phyloP scores from a whole-genome alignment of 2,797 vertebrate genomes.

The Halcyon leucocephala region DNA sequence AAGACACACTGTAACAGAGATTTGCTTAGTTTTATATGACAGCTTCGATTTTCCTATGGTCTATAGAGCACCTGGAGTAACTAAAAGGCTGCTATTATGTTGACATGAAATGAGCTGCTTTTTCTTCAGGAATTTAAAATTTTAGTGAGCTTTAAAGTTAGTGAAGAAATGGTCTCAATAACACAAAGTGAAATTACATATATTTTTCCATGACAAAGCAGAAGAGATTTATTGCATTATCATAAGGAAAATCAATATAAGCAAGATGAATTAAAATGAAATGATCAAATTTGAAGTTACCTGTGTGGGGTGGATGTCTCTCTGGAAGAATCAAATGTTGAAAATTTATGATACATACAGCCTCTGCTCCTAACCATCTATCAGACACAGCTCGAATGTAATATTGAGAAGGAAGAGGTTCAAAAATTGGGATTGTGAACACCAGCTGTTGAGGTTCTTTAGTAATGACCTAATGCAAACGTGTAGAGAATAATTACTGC shows the following conservation, averaged over 20 bases:
- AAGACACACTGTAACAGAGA: not conserved
- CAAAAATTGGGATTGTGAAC: constrained; percentile 98
- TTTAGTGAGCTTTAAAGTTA: not conserved
- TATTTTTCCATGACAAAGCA: not conserved
- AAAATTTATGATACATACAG: constrained; percentile 96
- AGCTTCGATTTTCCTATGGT: not conserved
- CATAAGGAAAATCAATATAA: not conserved
- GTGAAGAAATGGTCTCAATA: not conserved
- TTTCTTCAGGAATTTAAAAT: not conserved
- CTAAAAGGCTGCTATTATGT: not conserved
- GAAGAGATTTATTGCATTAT: not conserved
- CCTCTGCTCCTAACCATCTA: constrained; percentile 95
- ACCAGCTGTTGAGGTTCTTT: constrained; percentile 91
- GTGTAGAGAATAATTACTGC: constrained; percentile 9
- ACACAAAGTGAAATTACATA: not conserved
- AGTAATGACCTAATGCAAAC: constrained; percentile 85
- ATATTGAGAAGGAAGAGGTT: constrained; percentile 96
- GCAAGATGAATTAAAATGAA: not conserved
- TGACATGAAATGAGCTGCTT: not conserved
- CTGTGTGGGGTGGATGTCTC: constrained; percentile 96
- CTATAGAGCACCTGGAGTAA: not conserved
- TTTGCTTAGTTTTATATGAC: not conserved
- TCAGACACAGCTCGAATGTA: constrained; percentile 96
- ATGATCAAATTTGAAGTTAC: constrained; percentile 74
- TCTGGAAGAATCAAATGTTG: constrained; percentile 97